A percentile compares a stretch with the other conserved stretches of the same genome.
phyloP scores from a whole-genome alignment of 1,140 invertebrate genomes.

The Drosophila melanica region DNA sequence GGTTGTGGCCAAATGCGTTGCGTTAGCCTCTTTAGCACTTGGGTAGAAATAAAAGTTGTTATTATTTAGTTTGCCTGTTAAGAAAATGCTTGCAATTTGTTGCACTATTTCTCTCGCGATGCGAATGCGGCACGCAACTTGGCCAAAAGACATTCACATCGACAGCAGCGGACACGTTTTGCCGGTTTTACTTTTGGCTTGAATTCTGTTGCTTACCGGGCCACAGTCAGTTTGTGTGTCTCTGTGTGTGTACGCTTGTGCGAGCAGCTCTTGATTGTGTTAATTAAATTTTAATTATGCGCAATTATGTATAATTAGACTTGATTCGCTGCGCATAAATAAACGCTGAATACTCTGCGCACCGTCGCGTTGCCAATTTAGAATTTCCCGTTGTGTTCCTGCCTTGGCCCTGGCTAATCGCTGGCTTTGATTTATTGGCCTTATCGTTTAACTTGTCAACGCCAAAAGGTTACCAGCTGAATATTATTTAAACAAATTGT shows the following conservation, averaged over 20 bases:
- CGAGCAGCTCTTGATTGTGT: constrained; percentile 67
- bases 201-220: constrained; percentile 15
- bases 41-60: constrained; percentile 64
- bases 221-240: constrained; percentile 2
- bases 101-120: constrained; percentile 31
- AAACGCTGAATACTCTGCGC: constrained; percentile 51
- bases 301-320: constrained; percentile 76
- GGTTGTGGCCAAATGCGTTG: constrained; percentile 47
- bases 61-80: constrained; percentile 26
- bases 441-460: constrained; percentile 34
- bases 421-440: constrained; percentile 44
- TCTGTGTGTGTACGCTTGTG: constrained; percentile 22
- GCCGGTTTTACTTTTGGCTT: constrained; percentile 57
- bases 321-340: constrained; percentile 59
- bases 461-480: constrained; percentile 56
- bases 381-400: constrained; percentile 34
- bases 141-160: constrained; percentile 59
- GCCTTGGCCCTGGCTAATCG: constrained; percentile 20
- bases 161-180: constrained; percentile 69
- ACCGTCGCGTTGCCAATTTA: constrained; percentile 53
- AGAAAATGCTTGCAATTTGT: constrained; percentile 34
- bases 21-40: constrained; percentile 62
- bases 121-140: constrained; percentile 58
- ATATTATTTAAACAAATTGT: constrained; percentile 50
- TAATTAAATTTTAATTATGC: constrained; percentile 79